A percentile compares a stretch with the other conserved stretches of the same genome.
phyloP scores from a whole-genome alignment of 2,888 invertebrate genomes.

The Allygus modestus region DNA sequence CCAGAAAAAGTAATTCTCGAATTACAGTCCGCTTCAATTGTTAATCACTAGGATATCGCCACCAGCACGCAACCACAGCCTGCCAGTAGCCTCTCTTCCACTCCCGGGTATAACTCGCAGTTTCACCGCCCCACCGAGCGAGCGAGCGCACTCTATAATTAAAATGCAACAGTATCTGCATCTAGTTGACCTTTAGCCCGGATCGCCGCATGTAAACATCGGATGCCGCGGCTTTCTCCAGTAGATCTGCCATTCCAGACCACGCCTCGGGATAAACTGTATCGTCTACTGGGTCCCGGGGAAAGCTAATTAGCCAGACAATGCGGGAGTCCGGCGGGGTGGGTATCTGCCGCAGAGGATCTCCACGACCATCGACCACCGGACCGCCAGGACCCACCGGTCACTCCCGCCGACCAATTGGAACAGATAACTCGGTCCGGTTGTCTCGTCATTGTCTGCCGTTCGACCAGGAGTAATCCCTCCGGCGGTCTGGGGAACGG shows the following conservation, averaged over 20 bases:
- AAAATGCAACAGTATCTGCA: conserved; percentile 41
- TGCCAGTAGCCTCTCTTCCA: too few species aligned
- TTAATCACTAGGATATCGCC: too few species aligned
- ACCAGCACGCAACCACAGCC: too few species aligned
- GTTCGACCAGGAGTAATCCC: background rate
- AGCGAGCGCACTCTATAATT: conserved; percentile 4
- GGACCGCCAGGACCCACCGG: background rate
- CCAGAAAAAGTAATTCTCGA: too few species aligned
- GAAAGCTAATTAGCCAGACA: conserved; percentile 46
- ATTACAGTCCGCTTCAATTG: too few species aligned
- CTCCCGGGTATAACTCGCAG: too few species aligned
- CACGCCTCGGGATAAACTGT: conserved; percentile 28
- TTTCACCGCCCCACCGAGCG: background rate
- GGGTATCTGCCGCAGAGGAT: background rate
- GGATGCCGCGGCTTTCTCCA: conserved; percentile 16
- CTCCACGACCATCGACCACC: conserved; percentile 2
- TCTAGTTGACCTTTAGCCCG: conserved; percentile 24
- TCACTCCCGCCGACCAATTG: background rate
- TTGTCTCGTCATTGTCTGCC: background rate
- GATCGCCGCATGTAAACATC: background rate
- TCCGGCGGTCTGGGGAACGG: too few species aligned
- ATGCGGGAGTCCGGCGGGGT: background rate
- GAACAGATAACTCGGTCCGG: background rate
- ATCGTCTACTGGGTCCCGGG: background rate
- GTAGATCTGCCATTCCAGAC: background rate